phyloP scores from a whole-genome alignment of 2,888 invertebrate genomes.

The Xanthia icteritia region DNA sequence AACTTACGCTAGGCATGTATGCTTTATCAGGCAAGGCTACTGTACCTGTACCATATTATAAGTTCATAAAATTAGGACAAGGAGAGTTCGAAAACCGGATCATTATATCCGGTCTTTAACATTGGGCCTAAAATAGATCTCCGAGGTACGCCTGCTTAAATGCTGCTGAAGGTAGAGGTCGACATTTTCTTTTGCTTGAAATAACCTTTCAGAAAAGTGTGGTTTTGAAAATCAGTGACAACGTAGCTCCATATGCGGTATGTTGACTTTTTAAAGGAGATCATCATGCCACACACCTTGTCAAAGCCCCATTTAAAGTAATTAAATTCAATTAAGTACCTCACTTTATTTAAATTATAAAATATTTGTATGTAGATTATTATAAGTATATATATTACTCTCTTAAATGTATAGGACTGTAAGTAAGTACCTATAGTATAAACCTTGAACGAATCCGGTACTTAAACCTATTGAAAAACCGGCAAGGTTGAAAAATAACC shows the following conservation, averaged over 20 bases:
- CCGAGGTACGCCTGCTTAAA: constrained; percentile 15
- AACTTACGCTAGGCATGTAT: constrained; percentile 9
- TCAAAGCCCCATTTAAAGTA: background rate
- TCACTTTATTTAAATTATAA: background rate
- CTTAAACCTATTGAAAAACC: background rate
- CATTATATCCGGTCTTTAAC: background rate
- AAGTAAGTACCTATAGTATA: background rate
- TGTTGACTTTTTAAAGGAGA: background rate
- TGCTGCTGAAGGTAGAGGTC: background rate
- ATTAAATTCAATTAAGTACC: background rate
- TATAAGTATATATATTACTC: background rate
- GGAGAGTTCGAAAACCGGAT: constrained; percentile 4
- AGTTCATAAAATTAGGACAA: constrained; percentile 7
- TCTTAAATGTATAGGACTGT: background rate
- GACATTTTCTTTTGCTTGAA: background rate
- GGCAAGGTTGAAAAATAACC: background rate
- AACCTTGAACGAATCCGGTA: background rate
- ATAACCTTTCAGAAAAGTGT: background rate
- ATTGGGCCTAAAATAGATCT: constrained; percentile 29
- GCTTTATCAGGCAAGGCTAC: background rate
- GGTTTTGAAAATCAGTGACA: background rate
- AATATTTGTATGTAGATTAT: background rate
- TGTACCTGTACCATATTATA: background rate
- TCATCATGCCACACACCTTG: background rate
- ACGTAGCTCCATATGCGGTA: no score